Base-by-base conservation (phyloP, 1,140 invertebrate species). In the Pissodes strobi region DNA sequence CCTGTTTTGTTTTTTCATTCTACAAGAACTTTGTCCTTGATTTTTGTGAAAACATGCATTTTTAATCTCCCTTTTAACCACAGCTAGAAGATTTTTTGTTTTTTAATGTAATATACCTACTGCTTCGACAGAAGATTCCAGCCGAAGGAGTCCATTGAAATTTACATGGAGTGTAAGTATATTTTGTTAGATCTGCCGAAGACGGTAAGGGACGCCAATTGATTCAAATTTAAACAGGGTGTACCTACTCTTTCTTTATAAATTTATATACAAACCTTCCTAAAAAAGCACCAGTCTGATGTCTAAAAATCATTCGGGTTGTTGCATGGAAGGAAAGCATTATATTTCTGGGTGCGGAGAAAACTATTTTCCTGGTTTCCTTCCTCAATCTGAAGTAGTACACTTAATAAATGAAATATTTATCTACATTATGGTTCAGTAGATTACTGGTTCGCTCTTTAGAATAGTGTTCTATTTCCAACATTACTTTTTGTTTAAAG, bases 21-120 rank as follows among this genome's bases (percentile, higher is more conserved):
- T 19, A 8, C 19, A 48, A 43, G 17, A 22, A 53, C 22, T 52
- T 34, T 38, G 39, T 23, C 46, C 34, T 45, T 51, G 18, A 53
- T 38, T 13, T 52, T 21, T 27, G 25, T 27, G 25, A 5, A 8
- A 55, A 57, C n/a, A 57, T 8, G n/a, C 37, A 21, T 22, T 34
- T 57, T 30, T 64, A 64, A 57, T 58, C n/a, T 13, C 15, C 66
- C 43, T 39, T 21, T 68, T 71, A 69, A 71, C 69, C 68, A 77
- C 76, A 78, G 76, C 75, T 69, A 74, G 76, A 78, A 78, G 76
- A 78, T 74, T 75, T 72, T 75, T 75, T 75, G 67, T 75, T 75
- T 72, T 68, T 68, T 64, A 59, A 48, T 59, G 45, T 63, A 53
- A 63, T 68, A 41, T 18, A 52, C 45, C 68, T 61, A 41, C 68